Base-by-base conservation (phyloP, 2,888 invertebrate species). In the Macrophya annulata region DNA sequence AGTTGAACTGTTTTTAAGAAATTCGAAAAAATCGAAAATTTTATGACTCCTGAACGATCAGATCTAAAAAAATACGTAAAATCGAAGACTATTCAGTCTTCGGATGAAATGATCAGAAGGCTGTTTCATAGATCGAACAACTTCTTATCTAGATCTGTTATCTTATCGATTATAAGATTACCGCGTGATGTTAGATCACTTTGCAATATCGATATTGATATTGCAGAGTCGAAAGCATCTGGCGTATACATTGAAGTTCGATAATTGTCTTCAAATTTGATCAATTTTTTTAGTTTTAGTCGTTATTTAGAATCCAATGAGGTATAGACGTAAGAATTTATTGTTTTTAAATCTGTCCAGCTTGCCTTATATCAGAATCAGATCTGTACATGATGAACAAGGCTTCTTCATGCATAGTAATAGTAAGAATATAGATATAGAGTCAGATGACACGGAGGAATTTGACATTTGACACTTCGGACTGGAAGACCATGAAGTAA, bases 381-480 rank as follows among this genome's bases (percentile, higher is more conserved):
- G 31, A 55, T 40, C 12, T 55, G 25, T n/a, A 8, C 43, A 65
- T 4, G 8, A 37, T 43, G 12, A 62, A 43, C 81, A 4, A 43
- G 48, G 43, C 31, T 48, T 51, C 15, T 76, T 31, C 51, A 43
- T 51, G 76, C 51, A 9, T 10, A 51, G 25, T 21, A 76, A 15
- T 25, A 43, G 3, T 31, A n/a, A n/a, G n/a, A n/a, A n/a, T n/a
- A n/a, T n/a, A n/a, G n/a, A 43, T 6, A 62, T 9, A 43, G 62
- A n/a, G 62, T 81, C 81, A 62, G 81, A 81, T 51, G 81, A 81
- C 62, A 81, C 81, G 17, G 15, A 43, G 81, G 81, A 81, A 81
- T 81, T 40, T 31, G 81, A 81, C 15, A 81, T 25, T 15, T 51
- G 81, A 81, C 40, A 62, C 59, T 81, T 12, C 62, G 15, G 81